A percentile compares a stretch with the other conserved stretches of the same genome.
Evolutionary conservation across 1,140 invertebrate species (phyloP).

Genomic region (Drosophila burlai): DNA sequence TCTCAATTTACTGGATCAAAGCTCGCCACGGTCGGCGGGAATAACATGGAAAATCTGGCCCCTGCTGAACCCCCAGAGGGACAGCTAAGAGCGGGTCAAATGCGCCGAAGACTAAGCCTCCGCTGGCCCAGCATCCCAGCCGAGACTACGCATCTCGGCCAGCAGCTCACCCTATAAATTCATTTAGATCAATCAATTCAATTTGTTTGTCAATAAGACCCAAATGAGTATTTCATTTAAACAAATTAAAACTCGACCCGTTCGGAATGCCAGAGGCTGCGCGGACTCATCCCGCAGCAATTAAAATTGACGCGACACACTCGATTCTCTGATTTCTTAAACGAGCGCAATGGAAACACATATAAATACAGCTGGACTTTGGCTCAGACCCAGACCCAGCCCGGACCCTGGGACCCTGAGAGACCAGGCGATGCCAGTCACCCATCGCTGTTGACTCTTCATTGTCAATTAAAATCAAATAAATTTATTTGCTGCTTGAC

Average conservation of each 20-base stretch:
- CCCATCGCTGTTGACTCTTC: slow-evolving; percentile 74
- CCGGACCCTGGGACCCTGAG: slow-evolving; percentile 32
- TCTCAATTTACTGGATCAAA: slow-evolving; percentile 57
- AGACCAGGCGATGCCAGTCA: slow-evolving; percentile 32
- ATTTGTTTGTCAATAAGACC: slow-evolving; percentile 85
- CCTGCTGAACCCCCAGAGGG: slow-evolving; percentile 28
- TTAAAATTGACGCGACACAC: slow-evolving; percentile 73
- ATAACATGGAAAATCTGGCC: slow-evolving; percentile 57
- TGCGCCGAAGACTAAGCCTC: slow-evolving; percentile 20
- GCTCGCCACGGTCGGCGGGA: slow-evolving; percentile 40
- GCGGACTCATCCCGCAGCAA: slow-evolving; percentile 59
- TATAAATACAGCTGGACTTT: slow-evolving; percentile 54
- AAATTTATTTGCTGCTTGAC: slow-evolving; percentile 84
- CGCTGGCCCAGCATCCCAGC: background rate
- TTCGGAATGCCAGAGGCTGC: slow-evolving; percentile 65
- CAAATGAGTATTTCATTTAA: slow-evolving; percentile 85
- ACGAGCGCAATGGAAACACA: slow-evolving; percentile 62
- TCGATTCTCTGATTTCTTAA: slow-evolving; percentile 60
- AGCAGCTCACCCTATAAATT: slow-evolving; percentile 79
- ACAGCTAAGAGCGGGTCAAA: slow-evolving; percentile 44
- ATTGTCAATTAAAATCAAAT: slow-evolving; percentile 85
- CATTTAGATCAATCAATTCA: slow-evolving; percentile 85
- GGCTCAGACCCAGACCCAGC: slow-evolving; percentile 43
- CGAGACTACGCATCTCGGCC: slow-evolving; percentile 13
- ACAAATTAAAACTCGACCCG: slow-evolving; percentile 84